Conservation (phyloP, 2,888 invertebrate species). For the Arge pagana region DNA sequence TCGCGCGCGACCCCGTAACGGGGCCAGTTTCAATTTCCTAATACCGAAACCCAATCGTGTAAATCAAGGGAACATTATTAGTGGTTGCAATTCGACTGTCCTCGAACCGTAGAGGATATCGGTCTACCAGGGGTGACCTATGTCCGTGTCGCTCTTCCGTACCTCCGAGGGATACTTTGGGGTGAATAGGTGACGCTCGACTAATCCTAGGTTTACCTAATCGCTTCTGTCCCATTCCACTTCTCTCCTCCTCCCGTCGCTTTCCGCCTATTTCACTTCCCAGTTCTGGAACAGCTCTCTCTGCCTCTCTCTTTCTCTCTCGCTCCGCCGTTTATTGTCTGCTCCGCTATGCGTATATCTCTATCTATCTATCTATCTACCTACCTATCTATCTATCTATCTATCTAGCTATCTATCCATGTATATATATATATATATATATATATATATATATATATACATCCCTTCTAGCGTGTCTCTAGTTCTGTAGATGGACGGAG, state of each 20-base stretch:
- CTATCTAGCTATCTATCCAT: no score
- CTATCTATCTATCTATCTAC: no score
- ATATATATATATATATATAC: no score
- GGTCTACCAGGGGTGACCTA: no score
- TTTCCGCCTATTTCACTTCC: not conserved
- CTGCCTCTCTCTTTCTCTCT: constrained; percentile 28
- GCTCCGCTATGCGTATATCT: no score
- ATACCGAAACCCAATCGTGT: constrained; percentile 58
- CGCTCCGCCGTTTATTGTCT: constrained; percentile 31
- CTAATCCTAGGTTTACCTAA: constrained; percentile 58
- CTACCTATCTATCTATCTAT: no score
- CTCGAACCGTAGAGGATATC: no score
- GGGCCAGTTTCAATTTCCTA: constrained; percentile 55
- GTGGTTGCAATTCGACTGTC: constrained; percentile 51
- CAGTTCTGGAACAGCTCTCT: constrained; percentile 53
- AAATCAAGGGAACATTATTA: constrained; percentile 56
- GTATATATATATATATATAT: no score
- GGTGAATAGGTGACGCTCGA: constrained; percentile 44
- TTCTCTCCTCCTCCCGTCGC: constrained; percentile 36
- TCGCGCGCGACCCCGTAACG: not conserved
- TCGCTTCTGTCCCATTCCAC: constrained; percentile 48
- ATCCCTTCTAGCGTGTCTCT: no score
- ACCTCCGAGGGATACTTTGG: constrained; percentile 24
- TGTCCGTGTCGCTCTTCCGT: constrained; percentile 5
- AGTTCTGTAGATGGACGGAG: no score